These are phyloP conservation scores for Mustelus asterias DNA, from an alignment of 2,113 vertebrate species.

Conservation along the genomic window DNA sequence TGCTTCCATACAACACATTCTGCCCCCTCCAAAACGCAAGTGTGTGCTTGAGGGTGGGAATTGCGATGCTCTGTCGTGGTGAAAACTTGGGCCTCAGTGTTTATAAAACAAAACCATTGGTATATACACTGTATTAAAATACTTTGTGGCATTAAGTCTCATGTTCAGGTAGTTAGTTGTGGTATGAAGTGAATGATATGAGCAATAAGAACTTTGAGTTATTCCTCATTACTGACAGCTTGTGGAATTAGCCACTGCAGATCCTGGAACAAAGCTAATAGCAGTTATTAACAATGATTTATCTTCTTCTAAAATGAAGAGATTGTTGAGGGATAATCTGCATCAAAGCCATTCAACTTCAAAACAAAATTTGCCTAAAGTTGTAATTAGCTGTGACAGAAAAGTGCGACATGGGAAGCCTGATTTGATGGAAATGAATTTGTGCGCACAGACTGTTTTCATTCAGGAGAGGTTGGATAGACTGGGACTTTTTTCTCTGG, in stretches of 20 bases:
- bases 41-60: too few species aligned
- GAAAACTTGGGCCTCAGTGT: too few species aligned
- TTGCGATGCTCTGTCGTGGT: too few species aligned
- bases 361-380: neutral
- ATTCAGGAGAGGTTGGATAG: neutral
- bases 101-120: neutral
- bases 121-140: neutral
- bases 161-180: neutral
- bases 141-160: neutral
- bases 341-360: neutral
- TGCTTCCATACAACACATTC: too few species aligned
- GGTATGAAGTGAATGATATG: neutral
- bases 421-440: neutral
- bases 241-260: neutral
- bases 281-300: conserved; percentile 3
- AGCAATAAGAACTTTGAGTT: neutral
- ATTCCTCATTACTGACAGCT: neutral
- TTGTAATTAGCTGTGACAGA: neutral
- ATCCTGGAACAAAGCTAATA: neutral
- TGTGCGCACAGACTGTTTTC: neutral
- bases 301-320: neutral
- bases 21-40: too few species aligned
- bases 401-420: neutral
- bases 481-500: too few species aligned
- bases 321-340: neutral